Evolutionary conservation across 1,140 invertebrate genomes (phyloP), one percentile per base, ranked within the genome.

Genomic region (Orius laevigatus): DNA sequence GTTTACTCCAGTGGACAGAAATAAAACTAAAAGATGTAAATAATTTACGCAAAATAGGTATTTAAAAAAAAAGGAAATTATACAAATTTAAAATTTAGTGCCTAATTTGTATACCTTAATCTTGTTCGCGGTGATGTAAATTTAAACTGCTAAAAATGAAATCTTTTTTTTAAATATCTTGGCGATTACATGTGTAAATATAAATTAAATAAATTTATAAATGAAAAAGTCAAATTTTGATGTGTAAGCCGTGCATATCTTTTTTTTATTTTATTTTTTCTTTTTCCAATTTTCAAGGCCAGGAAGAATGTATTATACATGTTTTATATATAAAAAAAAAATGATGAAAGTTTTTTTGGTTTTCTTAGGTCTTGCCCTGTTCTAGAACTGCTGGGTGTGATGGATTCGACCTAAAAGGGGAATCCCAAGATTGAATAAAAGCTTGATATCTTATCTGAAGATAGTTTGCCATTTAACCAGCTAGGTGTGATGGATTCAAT

Each of bases 221-320:
- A 16, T 38, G 16, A 40, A 40, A 42, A 42, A 15, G 42, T 6
- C 40, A 20, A 3, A 81, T 84, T 50, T 75, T 71, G 55, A 90
- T 83, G 53, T 81, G 66, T 34, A 86, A 70, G 1, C 84, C 85
- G 66, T 90, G 85, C 80, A 89, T 87, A 51, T 76, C 71, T 62
- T 80, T 81, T 43, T 89, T 88, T 65, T 45, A 25, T 25, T 25
- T 25, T 25, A 25, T 25, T 25, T 25, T 25, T 25, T 25, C 8
- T 8, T 87, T 78, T 55, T 74, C 8, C 25, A 3, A 25, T 25
- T 25, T 25, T 25, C 25, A 25, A 25, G 25, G 25, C 25, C 25
- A 25, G 25, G 25, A 25, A 25, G 25, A 25, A 25, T 25, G 25
- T 25, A 25, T 25, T 25, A 25, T 25, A 25, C 25, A 25, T 25